Conservation (phyloP, 2,113 vertebrate species). For the Elgaria multicarinata region DNA sequence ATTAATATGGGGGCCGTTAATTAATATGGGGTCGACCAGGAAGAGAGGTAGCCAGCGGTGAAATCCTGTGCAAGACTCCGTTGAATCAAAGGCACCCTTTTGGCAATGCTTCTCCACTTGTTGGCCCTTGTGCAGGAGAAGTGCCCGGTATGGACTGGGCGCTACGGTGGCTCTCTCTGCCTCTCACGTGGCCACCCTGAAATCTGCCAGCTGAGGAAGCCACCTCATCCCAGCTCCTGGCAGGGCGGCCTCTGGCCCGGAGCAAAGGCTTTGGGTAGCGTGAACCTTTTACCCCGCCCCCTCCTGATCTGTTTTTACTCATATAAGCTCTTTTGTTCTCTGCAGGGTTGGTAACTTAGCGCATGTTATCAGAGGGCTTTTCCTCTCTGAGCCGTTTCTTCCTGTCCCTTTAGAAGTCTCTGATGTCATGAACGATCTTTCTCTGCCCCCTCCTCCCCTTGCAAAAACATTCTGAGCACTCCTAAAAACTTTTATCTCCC, state of each 20-base stretch:
- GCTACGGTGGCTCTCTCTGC: rapidly evolving
- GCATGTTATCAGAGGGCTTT: background rate
- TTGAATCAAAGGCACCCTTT: background rate
- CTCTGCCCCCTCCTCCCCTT: background rate
- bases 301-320: background rate
- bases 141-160: background rate
- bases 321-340: background rate
- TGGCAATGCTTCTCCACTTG: background rate
- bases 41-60: background rate
- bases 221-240: background rate
- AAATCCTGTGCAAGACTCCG: background rate
- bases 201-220: background rate
- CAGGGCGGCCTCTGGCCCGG: background rate
- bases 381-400: slow-evolving; percentile 7
- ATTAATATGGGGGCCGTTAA: background rate
- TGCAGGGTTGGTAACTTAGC: too few relatives aligned
- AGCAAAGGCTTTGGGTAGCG: background rate
- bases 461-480: background rate
- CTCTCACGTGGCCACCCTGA: background rate
- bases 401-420: background rate
- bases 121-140: background rate
- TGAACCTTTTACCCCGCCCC: rapidly evolving
- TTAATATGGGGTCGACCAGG: background rate
- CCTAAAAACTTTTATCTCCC: background rate
- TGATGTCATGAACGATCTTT: background rate